Conservation (phyloP, 2,797 vertebrate species). For the Paedocypris micromegethes region DNA sequence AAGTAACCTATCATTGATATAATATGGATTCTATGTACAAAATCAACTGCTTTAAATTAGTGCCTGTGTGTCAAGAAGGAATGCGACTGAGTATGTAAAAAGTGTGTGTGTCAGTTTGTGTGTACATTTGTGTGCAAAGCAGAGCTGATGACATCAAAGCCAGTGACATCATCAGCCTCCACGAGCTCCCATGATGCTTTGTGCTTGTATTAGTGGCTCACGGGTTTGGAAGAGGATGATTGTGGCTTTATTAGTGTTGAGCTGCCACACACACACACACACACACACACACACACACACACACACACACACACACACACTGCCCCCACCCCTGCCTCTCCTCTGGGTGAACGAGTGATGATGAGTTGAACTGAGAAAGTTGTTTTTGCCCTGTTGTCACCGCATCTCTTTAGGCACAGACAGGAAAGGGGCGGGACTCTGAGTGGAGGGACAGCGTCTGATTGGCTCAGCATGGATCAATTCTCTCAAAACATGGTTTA, state of each 20-base stretch:
- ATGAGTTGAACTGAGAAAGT: slow-evolving; percentile 25
- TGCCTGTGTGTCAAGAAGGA: not conserved
- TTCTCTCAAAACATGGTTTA: slow-evolving; percentile 39
- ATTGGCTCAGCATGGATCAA: slow-evolving; percentile 45
- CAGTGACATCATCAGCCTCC: not conserved
- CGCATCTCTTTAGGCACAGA: slow-evolving; percentile 49
- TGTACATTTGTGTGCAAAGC: not conserved
- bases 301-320: slow-evolving; percentile 6
- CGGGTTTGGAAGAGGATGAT: not conserved
- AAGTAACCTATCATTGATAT: slow-evolving; percentile 30
- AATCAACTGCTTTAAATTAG: slow-evolving; percentile 25
- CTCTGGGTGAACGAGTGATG: not conserved
- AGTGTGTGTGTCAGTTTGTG: not conserved
- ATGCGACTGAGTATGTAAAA: too few species aligned
- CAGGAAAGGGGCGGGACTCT: slow-evolving; percentile 43
- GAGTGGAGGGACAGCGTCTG: slow-evolving; percentile 41
- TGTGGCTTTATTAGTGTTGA: not conserved
- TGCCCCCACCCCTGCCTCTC: not conserved
- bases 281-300: not conserved
- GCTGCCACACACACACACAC: too few species aligned
- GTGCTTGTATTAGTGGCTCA: too few species aligned
- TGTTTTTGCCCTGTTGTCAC: slow-evolving; percentile 28
- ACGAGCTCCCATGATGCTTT: too few species aligned
- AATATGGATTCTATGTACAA: slow-evolving; percentile 45
- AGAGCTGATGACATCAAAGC: not conserved